Percentiles rank a stretch among this genome's conserved stretches.
Conservation (phyloP, 2,888 invertebrate genomes). For the Tiphia femorata region DNA sequence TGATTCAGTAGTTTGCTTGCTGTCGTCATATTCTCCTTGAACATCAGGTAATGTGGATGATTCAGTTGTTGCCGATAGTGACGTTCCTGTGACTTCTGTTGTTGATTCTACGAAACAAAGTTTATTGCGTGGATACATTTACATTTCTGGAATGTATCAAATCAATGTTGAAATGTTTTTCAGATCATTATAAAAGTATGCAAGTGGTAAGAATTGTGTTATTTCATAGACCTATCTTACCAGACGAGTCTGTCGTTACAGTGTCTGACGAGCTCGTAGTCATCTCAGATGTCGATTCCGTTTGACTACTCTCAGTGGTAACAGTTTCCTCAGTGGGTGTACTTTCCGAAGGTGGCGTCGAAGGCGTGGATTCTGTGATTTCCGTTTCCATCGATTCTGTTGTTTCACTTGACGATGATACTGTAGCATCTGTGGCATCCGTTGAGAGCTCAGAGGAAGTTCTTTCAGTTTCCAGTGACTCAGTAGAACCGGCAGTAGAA, state of each 20-base stretch:
- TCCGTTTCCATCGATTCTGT: constrained; percentile 33
- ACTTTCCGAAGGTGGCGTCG: constrained; percentile 35
- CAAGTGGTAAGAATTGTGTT: not conserved
- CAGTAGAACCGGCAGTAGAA: constrained; percentile 8
- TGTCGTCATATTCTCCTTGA: not conserved
- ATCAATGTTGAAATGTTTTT: too few species aligned
- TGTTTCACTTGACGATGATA: constrained; percentile 27
- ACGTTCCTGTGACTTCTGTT: constrained; percentile 5
- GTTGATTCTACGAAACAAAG: constrained; percentile 27
- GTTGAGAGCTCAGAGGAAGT: constrained; percentile 12
- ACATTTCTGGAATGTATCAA: too few species aligned
- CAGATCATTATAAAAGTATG: too few species aligned
- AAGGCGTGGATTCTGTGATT: constrained; percentile 39
- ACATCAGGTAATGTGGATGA: not conserved
- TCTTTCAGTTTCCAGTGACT: constrained; percentile 18
- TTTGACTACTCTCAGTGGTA: constrained; percentile 30
- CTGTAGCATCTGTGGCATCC: constrained; percentile 36
- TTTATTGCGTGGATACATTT: too few species aligned
- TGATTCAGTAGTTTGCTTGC: constrained; percentile 14
- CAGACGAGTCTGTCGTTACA: constrained; percentile 10
- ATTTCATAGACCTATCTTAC: constrained; percentile 10
- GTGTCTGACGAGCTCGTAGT: constrained; percentile 13
- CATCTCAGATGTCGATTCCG: constrained; percentile 37
- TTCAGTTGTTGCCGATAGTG: constrained; percentile 12
- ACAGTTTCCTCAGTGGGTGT: constrained; percentile 15